A percentile compares a stretch with the other conserved stretches of the same genome.
Conservation (phyloP, 2,113 vertebrate species). For the Leucopsar rothschildi region DNA sequence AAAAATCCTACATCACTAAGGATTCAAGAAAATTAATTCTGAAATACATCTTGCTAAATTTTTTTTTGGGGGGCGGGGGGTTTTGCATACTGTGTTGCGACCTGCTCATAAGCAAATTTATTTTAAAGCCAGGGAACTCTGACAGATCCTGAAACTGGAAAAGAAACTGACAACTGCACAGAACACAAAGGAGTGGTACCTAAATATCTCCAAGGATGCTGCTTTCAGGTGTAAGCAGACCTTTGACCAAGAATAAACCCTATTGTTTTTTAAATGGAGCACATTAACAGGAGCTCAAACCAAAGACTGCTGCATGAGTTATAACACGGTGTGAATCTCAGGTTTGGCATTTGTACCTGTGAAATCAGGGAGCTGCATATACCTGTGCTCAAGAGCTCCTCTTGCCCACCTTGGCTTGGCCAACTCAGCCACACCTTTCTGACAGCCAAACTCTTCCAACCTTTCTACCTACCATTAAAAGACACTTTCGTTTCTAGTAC, state of each 20-base stretch:
- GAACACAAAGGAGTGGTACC: not conserved
- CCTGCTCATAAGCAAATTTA: not conserved
- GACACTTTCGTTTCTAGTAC: constrained; percentile 19
- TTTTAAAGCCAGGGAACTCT: not conserved
- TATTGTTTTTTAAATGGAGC: not conserved
- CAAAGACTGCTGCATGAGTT: not conserved
- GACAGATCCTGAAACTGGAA: not conserved
- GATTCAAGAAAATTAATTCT: not conserved
- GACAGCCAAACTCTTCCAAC: constrained; percentile 11
- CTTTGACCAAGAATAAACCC: not conserved
- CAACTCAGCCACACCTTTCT: not conserved
- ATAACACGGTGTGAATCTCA: accelerated
- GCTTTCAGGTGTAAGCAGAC: not conserved
- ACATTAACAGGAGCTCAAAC: not conserved
- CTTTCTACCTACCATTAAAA: constrained; percentile 26
- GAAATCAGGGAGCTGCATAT: not conserved
- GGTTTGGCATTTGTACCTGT: not conserved
- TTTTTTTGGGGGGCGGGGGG: too few relatives aligned
- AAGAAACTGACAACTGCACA: not conserved
- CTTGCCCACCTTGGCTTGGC: not conserved
- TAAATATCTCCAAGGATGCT: not conserved
- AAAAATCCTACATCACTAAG: not conserved
- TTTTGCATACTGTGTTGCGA: not conserved
- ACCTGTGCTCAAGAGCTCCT: not conserved
- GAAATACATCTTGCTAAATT: not conserved